Evolutionary conservation across 2,888 invertebrate species (phyloP).

Genomic region (Aphidoletes aphidimyza): DNA sequence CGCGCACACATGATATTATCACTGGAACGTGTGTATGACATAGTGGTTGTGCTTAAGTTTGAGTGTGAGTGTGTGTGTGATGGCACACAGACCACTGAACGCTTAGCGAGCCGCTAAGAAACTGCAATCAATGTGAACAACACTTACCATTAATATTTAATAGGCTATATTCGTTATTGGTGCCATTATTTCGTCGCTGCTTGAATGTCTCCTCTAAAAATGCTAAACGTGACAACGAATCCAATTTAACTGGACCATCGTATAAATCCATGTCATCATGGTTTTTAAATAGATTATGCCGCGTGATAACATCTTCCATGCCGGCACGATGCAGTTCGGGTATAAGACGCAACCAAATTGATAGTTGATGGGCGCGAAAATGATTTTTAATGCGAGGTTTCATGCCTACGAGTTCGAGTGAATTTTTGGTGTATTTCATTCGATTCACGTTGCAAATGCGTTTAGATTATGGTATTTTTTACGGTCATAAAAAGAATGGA

Average conservation of each 20-base stretch:
- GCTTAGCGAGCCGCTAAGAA: not conserved
- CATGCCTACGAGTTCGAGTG: slow-evolving; percentile 74
- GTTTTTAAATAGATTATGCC: slow-evolving; percentile 89
- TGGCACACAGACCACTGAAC: not conserved
- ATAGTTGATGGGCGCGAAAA: slow-evolving; percentile 93
- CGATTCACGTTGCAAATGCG: too few relatives aligned
- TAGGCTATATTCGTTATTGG: slow-evolving; percentile 56
- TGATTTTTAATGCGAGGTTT: slow-evolving; percentile 92
- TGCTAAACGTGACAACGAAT: slow-evolving; percentile 76
- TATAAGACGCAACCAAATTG: slow-evolving; percentile 93
- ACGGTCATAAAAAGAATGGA: not conserved
- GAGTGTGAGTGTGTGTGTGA: too few relatives aligned
- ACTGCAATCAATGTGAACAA: not conserved
- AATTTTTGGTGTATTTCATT: not conserved
- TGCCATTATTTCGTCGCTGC: slow-evolving; percentile 67
- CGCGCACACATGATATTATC: too few relatives aligned
- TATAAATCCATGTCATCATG: slow-evolving; percentile 89
- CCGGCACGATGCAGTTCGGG: slow-evolving; percentile 90
- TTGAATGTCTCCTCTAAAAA: slow-evolving; percentile 69
- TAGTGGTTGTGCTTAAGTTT: too few relatives aligned
- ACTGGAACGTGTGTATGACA: too few relatives aligned
- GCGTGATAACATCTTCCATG: slow-evolving; percentile 87
- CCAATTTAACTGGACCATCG: slow-evolving; percentile 87
- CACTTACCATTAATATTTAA: slow-evolving; percentile 57
- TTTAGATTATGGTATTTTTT: too few relatives aligned